These are phyloP conservation scores for Ophion ventricosus DNA, from an alignment of 2,888 invertebrate species.

Conservation along the genomic window DNA sequence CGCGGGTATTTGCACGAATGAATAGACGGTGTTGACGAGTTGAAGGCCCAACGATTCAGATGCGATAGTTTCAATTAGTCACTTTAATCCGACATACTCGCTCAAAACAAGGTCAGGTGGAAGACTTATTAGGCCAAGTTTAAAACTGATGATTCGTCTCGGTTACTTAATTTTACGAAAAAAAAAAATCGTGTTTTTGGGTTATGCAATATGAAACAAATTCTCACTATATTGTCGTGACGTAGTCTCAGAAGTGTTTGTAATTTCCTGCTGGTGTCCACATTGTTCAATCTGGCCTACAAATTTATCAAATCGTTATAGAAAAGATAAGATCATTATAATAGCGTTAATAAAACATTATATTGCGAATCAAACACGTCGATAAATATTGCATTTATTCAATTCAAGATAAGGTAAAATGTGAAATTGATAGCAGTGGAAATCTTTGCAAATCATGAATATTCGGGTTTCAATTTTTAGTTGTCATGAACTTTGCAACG, in stretches of 20 bases:
- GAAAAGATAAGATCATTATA: not conserved
- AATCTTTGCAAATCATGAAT: no score
- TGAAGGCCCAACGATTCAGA: slow-evolving; percentile 35
- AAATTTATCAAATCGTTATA: slow-evolving; percentile 12
- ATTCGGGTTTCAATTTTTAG: no score
- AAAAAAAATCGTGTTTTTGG: not conserved
- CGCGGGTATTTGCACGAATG: slow-evolving; percentile 25
- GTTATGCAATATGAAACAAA: not conserved
- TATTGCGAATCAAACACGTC: no score
- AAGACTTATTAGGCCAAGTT: not conserved
- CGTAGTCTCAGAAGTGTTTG: slow-evolving; percentile 75
- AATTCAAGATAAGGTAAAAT: no score
- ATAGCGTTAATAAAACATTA: not conserved
- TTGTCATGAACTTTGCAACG: no score
- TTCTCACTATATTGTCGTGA: slow-evolving; percentile 80
- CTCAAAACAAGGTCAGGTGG: slow-evolving; percentile 20
- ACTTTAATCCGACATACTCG: slow-evolving; percentile 10
- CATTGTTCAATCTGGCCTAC: slow-evolving; percentile 75
- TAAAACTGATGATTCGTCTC: not conserved
- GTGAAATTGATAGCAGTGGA: no score
- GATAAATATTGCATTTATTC: no score
- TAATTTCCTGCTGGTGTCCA: slow-evolving; percentile 75
- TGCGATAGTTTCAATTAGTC: slow-evolving; percentile 20
- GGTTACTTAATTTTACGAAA: not conserved
- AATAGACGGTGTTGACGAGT: slow-evolving; percentile 15